phyloP scores from a whole-genome alignment of 2,797 vertebrate genomes.

The Spondyliosoma cantharus region DNA sequence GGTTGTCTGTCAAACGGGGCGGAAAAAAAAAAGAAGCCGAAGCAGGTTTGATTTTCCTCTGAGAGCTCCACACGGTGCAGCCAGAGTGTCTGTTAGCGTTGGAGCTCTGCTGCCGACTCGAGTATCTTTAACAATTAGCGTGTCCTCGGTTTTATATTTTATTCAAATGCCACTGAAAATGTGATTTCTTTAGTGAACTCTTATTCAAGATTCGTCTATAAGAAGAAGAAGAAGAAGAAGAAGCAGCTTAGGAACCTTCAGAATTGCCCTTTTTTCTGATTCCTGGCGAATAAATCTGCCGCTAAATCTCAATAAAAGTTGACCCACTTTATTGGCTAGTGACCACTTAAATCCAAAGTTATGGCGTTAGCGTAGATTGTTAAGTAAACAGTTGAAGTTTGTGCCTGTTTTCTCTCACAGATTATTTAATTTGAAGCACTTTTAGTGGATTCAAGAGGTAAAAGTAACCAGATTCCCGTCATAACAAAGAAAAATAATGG shows the following conservation, averaged over 20 bases:
- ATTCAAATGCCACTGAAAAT: background rate
- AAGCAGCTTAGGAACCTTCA: no score
- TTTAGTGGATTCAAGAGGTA: background rate
- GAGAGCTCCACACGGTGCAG: constrained; percentile 8
- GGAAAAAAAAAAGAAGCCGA: background rate
- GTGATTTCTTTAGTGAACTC: background rate
- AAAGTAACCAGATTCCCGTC: background rate
- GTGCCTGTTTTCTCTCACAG: no score
- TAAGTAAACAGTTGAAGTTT: background rate
- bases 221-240: no score
- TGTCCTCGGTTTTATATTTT: background rate
- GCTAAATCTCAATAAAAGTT: no score
- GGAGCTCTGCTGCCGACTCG: constrained; percentile 2
- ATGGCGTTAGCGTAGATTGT: background rate
- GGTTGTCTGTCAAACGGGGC: constrained; percentile 4
- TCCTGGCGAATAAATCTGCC: no score
- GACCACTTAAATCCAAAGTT: background rate
- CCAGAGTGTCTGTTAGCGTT: constrained; percentile 31
- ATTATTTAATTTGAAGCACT: no score
- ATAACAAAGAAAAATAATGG: background rate
- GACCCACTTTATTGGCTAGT: background rate
- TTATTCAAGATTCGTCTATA: background rate
- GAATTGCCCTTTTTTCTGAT: no score
- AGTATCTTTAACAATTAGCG: background rate
- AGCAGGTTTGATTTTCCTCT: constrained; percentile 7